Percentiles rank a stretch among this genome's conserved stretches.
phyloP scores from a whole-genome alignment of 2,888 invertebrate genomes.

The Tricholauxania praeusta region DNA sequence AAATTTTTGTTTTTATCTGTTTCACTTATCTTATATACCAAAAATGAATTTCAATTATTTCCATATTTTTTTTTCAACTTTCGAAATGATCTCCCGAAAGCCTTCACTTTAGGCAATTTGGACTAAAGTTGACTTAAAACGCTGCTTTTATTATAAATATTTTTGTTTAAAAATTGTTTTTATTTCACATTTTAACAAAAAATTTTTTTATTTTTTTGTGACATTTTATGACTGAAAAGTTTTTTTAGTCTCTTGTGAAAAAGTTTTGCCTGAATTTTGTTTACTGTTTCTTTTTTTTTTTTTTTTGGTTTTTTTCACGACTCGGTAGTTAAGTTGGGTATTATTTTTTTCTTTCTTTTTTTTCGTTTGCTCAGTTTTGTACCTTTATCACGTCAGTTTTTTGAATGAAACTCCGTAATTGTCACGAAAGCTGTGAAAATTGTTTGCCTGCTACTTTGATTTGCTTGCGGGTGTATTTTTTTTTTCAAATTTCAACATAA shows the following conservation, averaged over 20 bases:
- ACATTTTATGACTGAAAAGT: not conserved
- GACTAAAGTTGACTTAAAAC: too few species aligned
- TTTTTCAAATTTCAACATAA: not conserved
- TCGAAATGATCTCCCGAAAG: too few species aligned
- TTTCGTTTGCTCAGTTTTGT: not conserved
- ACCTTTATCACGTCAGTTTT: not conserved
- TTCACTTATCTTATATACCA: too few species aligned
- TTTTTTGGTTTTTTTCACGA: not conserved
- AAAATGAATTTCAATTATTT: not conserved
- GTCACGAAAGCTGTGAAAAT: constrained; percentile 14
- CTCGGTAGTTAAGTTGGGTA: not conserved
- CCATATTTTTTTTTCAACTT: not conserved
- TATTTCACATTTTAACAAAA: not conserved
- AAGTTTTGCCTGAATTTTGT: not conserved
- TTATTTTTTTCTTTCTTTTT: not conserved
- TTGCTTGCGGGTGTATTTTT: not conserved
- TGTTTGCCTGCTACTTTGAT: not conserved
- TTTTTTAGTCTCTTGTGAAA: constrained; percentile 8
- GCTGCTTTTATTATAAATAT: too few species aligned
- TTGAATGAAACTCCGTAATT: not conserved
- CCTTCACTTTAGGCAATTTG: too few species aligned
- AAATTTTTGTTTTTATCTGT: too few species aligned
- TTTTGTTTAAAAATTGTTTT: too few species aligned
- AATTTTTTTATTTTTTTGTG: not conserved
- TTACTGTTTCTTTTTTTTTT: constrained; percentile 3